These are phyloP conservation scores for Zophobas morio DNA, from an alignment of 1,140 invertebrate genomes.

Conservation along the genomic window DNA sequence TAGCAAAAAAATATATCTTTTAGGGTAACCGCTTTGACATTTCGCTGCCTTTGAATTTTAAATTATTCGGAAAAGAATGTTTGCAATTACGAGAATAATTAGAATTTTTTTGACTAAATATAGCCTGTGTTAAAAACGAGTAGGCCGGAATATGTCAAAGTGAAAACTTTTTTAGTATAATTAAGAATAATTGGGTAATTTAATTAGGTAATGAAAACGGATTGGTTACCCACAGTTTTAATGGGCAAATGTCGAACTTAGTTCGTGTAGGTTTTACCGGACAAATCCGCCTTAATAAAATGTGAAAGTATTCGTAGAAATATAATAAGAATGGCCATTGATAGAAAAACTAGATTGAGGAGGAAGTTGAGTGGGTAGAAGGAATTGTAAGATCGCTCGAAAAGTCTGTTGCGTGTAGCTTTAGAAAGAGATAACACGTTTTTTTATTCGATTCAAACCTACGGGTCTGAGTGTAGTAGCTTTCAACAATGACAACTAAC, in stretches of 20 bases:
- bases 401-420: neutral
- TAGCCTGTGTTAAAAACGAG: no score
- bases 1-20: no score
- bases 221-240: neutral
- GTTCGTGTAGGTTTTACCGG: constrained; percentile 28
- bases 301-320: constrained; percentile 39
- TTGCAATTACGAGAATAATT: no score
- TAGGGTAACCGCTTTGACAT: no score
- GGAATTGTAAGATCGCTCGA: constrained; percentile 7
- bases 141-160: no score
- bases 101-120: no score
- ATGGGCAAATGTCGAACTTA: constrained; percentile 20
- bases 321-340: constrained; percentile 37
- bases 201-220: neutral
- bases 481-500: constrained; percentile 1
- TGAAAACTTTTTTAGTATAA: no score
- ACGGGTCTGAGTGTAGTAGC: neutral
- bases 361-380: constrained; percentile 24
- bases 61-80: no score
- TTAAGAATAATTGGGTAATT: no score
- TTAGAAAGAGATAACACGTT: constrained; percentile 4
- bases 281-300: constrained; percentile 30
- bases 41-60: no score
- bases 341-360: constrained; percentile 42
- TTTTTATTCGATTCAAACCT: constrained; percentile 21